phyloP scores from a whole-genome alignment of 2,797 vertebrate genomes.

The Setipinna tenuifilis region DNA sequence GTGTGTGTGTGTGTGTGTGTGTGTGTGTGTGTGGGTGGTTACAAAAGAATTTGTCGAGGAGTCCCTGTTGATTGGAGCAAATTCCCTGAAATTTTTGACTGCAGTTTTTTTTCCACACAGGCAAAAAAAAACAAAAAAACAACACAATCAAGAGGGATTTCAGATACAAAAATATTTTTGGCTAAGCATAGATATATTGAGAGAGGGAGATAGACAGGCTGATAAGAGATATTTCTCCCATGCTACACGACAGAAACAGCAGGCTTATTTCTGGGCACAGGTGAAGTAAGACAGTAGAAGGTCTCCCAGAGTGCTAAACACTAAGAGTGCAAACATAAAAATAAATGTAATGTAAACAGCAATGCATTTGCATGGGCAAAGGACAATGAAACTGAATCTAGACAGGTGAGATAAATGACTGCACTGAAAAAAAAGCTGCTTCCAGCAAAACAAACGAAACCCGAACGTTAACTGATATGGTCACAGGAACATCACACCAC shows the following conservation, averaged over 20 bases:
- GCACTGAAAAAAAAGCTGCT: neutral
- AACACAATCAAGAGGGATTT: neutral
- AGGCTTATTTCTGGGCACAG: neutral
- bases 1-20: too few species aligned
- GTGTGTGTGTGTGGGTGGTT: too few species aligned
- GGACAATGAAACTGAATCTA: neutral
- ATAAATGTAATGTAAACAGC: neutral
- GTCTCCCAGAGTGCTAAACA: too few species aligned
- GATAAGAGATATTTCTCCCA: neutral
- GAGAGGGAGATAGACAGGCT: too few species aligned
- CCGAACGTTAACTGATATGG: neutral
- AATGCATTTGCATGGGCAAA: neutral
- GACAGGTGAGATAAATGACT: neutral
- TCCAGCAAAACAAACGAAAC: neutral
- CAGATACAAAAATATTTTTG: neutral
- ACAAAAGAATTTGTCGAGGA: too few species aligned
- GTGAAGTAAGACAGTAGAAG: neutral
- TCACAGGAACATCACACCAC: neutral
- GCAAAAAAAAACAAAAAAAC: neutral
- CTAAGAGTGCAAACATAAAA: neutral
- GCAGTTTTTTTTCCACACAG: neutral
- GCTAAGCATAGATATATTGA: neutral
- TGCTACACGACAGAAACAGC: neutral
- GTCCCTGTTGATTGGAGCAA: too few species aligned
- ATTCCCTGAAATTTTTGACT: neutral